Conservation (phyloP, 2,888 invertebrate genomes). For the Choristoneura rosaceana region DNA sequence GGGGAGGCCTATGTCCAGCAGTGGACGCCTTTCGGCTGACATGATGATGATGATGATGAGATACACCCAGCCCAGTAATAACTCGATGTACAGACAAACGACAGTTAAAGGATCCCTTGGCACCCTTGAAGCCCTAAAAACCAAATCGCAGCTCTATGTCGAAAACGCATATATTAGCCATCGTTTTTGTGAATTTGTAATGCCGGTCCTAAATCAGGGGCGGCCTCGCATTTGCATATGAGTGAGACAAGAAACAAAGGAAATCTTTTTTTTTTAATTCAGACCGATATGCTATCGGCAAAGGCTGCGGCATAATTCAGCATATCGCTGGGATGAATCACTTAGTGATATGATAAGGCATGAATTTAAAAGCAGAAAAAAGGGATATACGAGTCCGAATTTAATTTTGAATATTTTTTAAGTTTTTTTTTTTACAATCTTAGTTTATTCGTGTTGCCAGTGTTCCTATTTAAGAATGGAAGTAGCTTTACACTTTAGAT, state of each 20-base stretch:
- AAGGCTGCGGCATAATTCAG: conserved; percentile 65
- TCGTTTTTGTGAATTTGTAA: conserved; percentile 71
- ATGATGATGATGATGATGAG: too few relatives aligned
- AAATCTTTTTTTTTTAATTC: conserved; percentile 51
- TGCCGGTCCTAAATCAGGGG: conserved; percentile 75
- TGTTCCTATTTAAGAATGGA: too few relatives aligned
- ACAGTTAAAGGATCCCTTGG: too few relatives aligned
- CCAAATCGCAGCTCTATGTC: conserved; percentile 49
- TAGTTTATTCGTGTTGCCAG: too few relatives aligned
- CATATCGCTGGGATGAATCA: conserved; percentile 72
- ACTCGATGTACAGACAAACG: too few relatives aligned
- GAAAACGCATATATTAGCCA: conserved; percentile 59
- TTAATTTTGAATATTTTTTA: neutral
- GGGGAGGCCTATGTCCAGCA: too few relatives aligned
- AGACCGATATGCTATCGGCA: conserved; percentile 72
- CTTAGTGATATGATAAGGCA: conserved; percentile 9
- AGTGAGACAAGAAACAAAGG: conserved; percentile 82
- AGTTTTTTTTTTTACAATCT: neutral
- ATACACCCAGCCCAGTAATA: too few relatives aligned
- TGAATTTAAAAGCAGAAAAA: conserved; percentile 1
- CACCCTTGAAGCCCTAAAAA: neutral
- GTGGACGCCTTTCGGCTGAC: too few relatives aligned
- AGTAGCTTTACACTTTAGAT: too few relatives aligned
- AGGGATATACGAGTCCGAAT: neutral
- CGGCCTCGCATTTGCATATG: conserved; percentile 77